Percentiles rank a stretch among this genome's conserved stretches.
These are phyloP conservation scores for Dasyprocta punctata DNA, from an alignment of 2,113 vertebrate genomes.

Conservation along the genomic window DNA sequence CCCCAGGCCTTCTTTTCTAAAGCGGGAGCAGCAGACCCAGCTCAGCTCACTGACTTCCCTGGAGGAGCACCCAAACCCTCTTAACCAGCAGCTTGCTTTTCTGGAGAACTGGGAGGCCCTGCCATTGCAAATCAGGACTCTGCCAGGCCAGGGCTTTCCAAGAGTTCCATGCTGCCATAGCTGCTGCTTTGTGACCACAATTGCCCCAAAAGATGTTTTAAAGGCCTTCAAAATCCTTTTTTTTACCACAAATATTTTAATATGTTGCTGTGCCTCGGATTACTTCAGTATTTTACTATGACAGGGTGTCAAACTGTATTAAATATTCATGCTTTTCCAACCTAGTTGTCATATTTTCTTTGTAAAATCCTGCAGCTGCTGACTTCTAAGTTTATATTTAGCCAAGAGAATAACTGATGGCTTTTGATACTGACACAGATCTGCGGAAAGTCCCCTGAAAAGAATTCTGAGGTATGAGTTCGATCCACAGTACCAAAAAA, in stretches of 20 bases:
- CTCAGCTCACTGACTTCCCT: neutral
- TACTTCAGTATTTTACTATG: conserved; percentile 18
- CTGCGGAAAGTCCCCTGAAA: conserved; percentile 1
- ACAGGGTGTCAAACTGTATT: neutral
- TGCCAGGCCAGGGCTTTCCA: neutral
- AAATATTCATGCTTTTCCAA: neutral
- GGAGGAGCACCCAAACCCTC: neutral
- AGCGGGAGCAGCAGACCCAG: neutral
- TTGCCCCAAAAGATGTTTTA: conserved; percentile 24
- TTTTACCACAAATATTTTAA: neutral
- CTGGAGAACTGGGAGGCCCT: neutral
- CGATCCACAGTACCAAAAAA: too few relatives aligned
- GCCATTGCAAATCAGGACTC: neutral
- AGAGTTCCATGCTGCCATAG: neutral
- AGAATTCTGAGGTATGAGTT: too few relatives aligned
- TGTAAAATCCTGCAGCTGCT: conserved; percentile 71
- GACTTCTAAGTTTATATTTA: conserved; percentile 68
- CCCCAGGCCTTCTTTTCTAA: neutral
- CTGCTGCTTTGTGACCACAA: neutral
- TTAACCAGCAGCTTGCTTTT: neutral
- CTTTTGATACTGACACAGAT: conserved; percentile 50
- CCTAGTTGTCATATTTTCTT: conserved; percentile 32
- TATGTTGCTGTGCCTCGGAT: neutral
- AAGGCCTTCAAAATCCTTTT: neutral
- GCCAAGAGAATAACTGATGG: conserved; percentile 56